These are phyloP conservation scores for Steatocranus sp. DNA, from an alignment of 2,797 vertebrate genomes.

Conservation along the genomic window DNA sequence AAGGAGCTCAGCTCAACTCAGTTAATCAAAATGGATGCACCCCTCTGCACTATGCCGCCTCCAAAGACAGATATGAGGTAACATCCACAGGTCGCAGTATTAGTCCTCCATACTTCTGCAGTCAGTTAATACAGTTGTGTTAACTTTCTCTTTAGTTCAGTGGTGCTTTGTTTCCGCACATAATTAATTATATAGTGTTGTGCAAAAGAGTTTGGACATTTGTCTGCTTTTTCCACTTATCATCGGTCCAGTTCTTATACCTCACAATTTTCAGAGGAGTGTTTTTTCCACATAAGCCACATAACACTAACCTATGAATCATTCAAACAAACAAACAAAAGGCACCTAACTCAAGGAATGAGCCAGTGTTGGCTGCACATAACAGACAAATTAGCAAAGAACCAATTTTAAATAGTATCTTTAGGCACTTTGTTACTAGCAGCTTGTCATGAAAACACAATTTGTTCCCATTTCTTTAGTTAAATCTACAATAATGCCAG, in stretches of 20 bases:
- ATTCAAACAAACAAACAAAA: background rate
- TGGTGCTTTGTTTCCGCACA: background rate
- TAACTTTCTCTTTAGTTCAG: background rate
- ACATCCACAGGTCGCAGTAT: background rate
- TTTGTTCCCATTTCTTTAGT: background rate
- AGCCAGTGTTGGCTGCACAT: background rate
- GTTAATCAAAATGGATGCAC: constrained; percentile 95
- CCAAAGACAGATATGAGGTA: constrained; percentile 94
- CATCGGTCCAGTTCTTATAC: background rate
- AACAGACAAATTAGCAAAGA: background rate
- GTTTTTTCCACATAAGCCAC: background rate
- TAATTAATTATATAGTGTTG: background rate
- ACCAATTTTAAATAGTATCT: background rate
- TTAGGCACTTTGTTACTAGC: background rate
- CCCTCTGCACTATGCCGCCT: constrained; percentile 92
- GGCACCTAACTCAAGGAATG: background rate
- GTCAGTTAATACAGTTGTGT: background rate
- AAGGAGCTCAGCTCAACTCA: constrained; percentile 88
- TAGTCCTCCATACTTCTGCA: background rate
- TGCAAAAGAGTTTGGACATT: background rate
- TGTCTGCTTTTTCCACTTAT: background rate
- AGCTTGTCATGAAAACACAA: background rate
- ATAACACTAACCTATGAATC: background rate
- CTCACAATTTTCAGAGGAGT: background rate
- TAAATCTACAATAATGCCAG: background rate